Evolutionary conservation across 2,888 invertebrate species (phyloP), one percentile per base, ranked within the genome.

Genomic region (Aquatica leii): DNA sequence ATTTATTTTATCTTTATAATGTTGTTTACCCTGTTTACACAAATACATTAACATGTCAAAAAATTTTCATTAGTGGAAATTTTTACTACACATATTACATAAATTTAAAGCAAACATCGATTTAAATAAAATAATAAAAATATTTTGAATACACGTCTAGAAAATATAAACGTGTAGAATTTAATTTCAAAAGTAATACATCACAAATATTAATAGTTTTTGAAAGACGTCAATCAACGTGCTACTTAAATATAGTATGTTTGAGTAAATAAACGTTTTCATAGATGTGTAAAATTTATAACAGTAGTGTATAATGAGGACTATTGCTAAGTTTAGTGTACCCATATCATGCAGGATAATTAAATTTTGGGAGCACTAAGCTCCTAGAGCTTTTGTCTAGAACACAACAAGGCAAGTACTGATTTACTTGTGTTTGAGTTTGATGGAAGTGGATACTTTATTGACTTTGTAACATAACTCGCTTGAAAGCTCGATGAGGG

Each of bases 341-440:
- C 54, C 60, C 54, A 54, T 60, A 54, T 60, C 60, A 49, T 50
- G 54, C 12, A 40, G 48, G 48, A 55, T 60, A 60, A 62, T 62
- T 62, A 62, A 62, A 62, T 62, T 62, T 62, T 34, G 41, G 18
- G 52, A 57, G 58, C 57, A 62, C 62, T 62, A 53, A 58, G 57
- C 53, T 62, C 46, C 37, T 49, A 53, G 40, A 65, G 61, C 61
- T 65, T 65, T 61, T 61, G 65, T 61, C 61, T 65, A 21, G 67
- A 63, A 54, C 67, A 49, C 63, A 63, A 65, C 69, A 69, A 73
- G 73, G 74, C 74, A 73, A 73, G 72, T 72, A 73, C 72, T 73
- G 74, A 75, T 74, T 75, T 74, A 73, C 69, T 75, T 74, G 72
- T 73, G 74, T 75, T 75, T 75, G 74, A 75, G 72, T 75, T 75